Conservation (phyloP, 92 coral and sea anemone species). For the Palythoa grandis region DNA sequence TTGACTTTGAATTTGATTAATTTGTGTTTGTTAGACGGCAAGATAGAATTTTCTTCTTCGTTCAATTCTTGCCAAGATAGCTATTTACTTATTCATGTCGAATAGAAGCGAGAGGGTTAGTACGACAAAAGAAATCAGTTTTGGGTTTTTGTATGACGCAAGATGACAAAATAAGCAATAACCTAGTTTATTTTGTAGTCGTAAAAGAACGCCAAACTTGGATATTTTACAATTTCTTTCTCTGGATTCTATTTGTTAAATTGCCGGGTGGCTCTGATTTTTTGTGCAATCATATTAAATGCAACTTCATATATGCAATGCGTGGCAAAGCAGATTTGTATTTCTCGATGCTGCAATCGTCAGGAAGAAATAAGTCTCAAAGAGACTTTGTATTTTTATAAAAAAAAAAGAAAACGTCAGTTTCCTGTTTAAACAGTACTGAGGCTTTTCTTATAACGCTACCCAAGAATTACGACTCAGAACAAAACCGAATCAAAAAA, state of each 20-base stretch:
- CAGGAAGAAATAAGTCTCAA: too few relatives aligned
- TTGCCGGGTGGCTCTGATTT: too few relatives aligned
- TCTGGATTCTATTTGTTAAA: too few relatives aligned
- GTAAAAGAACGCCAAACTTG: neutral
- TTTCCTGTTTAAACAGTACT: neutral
- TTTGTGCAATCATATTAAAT: too few relatives aligned
- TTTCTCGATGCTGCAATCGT: too few relatives aligned
- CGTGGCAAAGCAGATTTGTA: too few relatives aligned
- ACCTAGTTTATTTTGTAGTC: too few relatives aligned
- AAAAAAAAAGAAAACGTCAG: neutral
- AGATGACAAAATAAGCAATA: too few relatives aligned
- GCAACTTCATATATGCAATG: too few relatives aligned
- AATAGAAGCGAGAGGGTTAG: neutral
- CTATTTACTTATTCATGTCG: neutral
- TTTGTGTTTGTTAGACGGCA: neutral
- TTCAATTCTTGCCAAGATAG: neutral
- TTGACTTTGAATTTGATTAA: neutral
- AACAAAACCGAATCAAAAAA: neutral
- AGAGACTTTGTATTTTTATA: neutral
- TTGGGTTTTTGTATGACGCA: neutral
- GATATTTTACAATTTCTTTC: too few relatives aligned
- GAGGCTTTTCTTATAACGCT: neutral
- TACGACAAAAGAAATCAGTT: too few relatives aligned
- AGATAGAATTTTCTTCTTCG: neutral
- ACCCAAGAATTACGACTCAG: neutral